Base-by-base conservation (phyloP, 1,140 invertebrate species). In the Trypoxylus dichotomus region DNA sequence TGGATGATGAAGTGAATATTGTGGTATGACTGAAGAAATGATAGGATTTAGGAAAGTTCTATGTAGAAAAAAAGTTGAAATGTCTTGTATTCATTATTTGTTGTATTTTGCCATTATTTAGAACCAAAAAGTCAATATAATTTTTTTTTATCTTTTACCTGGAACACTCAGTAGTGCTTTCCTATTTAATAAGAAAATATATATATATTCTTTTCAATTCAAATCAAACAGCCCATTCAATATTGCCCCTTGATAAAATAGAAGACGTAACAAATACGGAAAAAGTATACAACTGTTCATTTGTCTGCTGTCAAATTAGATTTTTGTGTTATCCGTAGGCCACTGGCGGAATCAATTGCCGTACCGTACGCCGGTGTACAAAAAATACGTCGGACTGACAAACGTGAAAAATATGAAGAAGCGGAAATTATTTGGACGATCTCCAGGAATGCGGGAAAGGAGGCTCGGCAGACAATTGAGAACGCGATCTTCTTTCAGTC, bases 301-400 rank as follows among this genome's bases (percentile, higher is more conserved):
- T 68, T 68, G 13, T 68, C 60, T 24, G 60, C 60, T 68, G 60
- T 68, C 60, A 68, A 68, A 68, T 68, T 29, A 68, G 60, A 68
- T 68, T 68, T 68, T 68, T 27, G 19, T 24, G 13, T 15, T 68
- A 15, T 63, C 13, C 21, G 25, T 68, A 68, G 21, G 60, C 60
- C 24, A 29, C 24, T 10, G 19, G 11, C 60, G 6, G 60, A 68
- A 68, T 13, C 24, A 68, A 25, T 24, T 15, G 27, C 60, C 27
- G 21, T 27, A 6, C 15, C 5, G 24, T 15, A 29, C 13, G 13
- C 8, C 24, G 21, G 60, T 29, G 7, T 68, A 68, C 7, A 68
- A 68, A 24, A 68, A 68, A 68, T 68, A 68, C 27, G 60, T 24
- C 11, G 7, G 19, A 25, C 60, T 25, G 60, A 68, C 60, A 68